phyloP scores from a whole-genome alignment of 2,113 vertebrate species.

The Amphiprion percula region DNA sequence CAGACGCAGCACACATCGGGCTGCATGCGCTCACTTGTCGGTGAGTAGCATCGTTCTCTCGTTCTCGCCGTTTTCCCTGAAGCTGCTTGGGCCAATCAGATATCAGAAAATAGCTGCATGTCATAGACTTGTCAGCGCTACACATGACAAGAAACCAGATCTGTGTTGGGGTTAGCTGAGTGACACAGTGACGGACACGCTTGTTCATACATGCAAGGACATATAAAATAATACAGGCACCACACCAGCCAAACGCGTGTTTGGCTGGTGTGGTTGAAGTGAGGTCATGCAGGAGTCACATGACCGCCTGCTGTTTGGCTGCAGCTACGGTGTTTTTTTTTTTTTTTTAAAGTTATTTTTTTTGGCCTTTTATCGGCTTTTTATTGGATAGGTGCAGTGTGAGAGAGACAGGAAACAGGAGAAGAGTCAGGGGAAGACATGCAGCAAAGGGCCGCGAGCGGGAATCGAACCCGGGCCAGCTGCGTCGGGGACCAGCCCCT shows the following conservation, averaged over 20 bases:
- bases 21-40: conserved; percentile 60
- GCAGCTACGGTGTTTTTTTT: conserved; percentile 34
- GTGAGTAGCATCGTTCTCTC: conserved; percentile 1
- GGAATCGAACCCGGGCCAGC: too few relatives aligned
- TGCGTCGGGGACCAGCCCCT: too few relatives aligned
- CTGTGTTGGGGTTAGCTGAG: background rate
- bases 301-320: conserved; percentile 1
- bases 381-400: too few relatives aligned
- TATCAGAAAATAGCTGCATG: background rate
- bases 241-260: background rate
- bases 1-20: conserved; percentile 9
- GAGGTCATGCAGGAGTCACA: conserved; percentile 48
- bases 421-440: too few relatives aligned
- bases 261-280: conserved; percentile 14
- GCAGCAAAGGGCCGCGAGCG: too few relatives aligned
- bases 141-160: conserved; percentile 5
- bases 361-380: too few relatives aligned
- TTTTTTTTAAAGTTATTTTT: too few relatives aligned
- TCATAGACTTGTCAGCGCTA: background rate
- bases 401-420: too few relatives aligned
- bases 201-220: conserved; percentile 2
- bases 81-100: conserved; percentile 30
- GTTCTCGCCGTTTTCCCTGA: conserved; percentile 22
- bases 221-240: background rate
- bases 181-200: background rate